Evolutionary conservation across 1,140 invertebrate species (phyloP).

Genomic region (Chelonus insularis): DNA sequence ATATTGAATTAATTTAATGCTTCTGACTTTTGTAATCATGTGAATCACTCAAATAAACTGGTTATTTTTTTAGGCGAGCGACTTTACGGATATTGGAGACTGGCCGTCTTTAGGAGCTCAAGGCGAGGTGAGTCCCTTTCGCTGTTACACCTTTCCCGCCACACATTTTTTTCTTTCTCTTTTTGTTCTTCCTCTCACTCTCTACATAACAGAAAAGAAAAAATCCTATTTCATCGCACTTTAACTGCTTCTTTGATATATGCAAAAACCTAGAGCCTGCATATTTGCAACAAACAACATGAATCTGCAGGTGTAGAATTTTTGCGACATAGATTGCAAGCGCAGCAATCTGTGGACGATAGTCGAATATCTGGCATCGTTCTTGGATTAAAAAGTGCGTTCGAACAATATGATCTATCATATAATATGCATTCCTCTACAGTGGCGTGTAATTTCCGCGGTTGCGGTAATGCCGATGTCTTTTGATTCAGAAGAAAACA

Average conservation of each 20-base stretch:
- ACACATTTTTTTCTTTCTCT: slow-evolving; percentile 1
- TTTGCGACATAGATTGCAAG: slow-evolving; percentile 43
- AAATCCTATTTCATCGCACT: too few relatives aligned
- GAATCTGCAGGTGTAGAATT: slow-evolving; percentile 43
- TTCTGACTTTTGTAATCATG: neutral
- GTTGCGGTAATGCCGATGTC: neutral
- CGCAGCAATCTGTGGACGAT: slow-evolving; percentile 17
- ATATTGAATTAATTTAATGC: slow-evolving; percentile 15
- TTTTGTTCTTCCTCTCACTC: slow-evolving; percentile 3
- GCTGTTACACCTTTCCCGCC: slow-evolving; percentile 1
- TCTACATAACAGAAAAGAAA: too few relatives aligned
- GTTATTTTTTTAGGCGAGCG: slow-evolving; percentile 66
- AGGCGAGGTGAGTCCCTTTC: slow-evolving; percentile 50
- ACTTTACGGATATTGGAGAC: slow-evolving; percentile 74
- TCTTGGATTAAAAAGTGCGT: slow-evolving; percentile 15
- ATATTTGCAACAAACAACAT: slow-evolving; percentile 20
- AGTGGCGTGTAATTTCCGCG: neutral
- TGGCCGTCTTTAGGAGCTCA: slow-evolving; percentile 76
- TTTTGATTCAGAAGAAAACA: slow-evolving; percentile 44
- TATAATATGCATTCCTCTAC: neutral
- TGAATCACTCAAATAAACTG: slow-evolving; percentile 21
- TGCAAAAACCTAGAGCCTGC: slow-evolving; percentile 50
- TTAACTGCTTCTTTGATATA: too few relatives aligned
- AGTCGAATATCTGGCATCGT: neutral
- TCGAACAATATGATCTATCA: slow-evolving; percentile 18